Evolutionary conservation across 2,113 vertebrate species (phyloP), one percentile per base, ranked within the genome.

Genomic region (Sceloporus tristichus): DNA sequence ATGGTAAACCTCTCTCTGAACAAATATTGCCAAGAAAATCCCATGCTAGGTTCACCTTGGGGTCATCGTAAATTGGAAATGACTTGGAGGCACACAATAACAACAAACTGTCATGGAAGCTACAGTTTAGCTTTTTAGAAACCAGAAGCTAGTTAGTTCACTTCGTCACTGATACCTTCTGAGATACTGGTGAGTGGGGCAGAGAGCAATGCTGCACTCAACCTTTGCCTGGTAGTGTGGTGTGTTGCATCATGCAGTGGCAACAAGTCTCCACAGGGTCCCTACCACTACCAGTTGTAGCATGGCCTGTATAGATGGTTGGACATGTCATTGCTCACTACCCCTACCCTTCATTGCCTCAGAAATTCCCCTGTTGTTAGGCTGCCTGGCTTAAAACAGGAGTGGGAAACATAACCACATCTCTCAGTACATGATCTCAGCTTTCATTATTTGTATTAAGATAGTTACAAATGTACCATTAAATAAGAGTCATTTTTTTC

Each of bases 91-190:
- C 42, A 48, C 42, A 48, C 42, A 48, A 48, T 6, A 48, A 48
- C 73, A 38, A 53, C 77, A 79, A 2, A 23, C 27, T 5, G 21
- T 59, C 59, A 11, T 84, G 53, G 19, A 18, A 85, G 56, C 84
- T 76, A 75, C 56, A 75, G 2, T 40, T 27, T 34, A 65, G 16
- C 1, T 16, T 76, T 27, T 77, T 38, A 88, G 40, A 48, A 78
- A 74, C 10, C 73, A 0, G 65, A 85, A 85, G 82, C 10, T 62
- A 59, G 25, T 48, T 48, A 48, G 42, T 48, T 48, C 42, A 48
- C 34, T 85, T 80, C 74, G 79, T 88, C 54, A 0, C 25, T 84
- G 79, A 66, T 94, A 25, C 66, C 76, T 56, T 77, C 59, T 18
- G 16, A 62, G 11, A 13, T 62, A 6, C 42, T 48, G 42, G 42